Percentiles rank a stretch among this genome's conserved stretches.
phyloP scores from a whole-genome alignment of 2,113 vertebrate species.

The Microtus ochrogaster region DNA sequence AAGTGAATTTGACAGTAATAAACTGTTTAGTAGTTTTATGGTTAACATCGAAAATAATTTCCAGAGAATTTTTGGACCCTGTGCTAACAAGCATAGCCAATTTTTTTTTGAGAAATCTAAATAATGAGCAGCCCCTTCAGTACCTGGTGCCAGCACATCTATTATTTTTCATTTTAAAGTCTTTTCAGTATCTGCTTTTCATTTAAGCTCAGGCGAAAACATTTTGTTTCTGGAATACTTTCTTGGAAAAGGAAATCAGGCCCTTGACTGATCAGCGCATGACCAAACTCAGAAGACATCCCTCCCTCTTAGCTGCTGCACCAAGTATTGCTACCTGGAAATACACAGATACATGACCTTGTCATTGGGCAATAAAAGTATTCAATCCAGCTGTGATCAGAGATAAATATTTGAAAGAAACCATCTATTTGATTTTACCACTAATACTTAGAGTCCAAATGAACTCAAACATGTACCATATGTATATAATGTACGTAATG shows the following conservation, averaged over 20 bases:
- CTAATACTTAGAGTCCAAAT: constrained; percentile 62
- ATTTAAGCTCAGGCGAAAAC: constrained; percentile 79
- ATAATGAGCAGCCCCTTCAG: constrained; percentile 73
- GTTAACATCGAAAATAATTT: constrained; percentile 84
- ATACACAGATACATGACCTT: constrained; percentile 51
- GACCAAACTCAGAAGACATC: constrained; percentile 64
- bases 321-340: constrained; percentile 48
- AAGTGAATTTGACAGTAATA: constrained; percentile 83
- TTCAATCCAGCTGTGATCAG: constrained; percentile 47
- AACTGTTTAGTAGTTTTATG: constrained; percentile 81
- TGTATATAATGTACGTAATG: not conserved
- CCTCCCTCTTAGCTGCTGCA: not conserved
- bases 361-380: constrained; percentile 61
- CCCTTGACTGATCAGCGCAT: constrained; percentile 54
- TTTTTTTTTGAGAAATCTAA: constrained; percentile 76
- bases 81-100: constrained; percentile 75
- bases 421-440: constrained; percentile 60
- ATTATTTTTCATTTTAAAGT: constrained; percentile 79
- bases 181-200: constrained; percentile 82
- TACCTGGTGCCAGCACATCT: constrained; percentile 80
- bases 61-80: constrained; percentile 80
- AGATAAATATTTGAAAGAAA: constrained; percentile 65
- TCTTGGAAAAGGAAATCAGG: constrained; percentile 76
- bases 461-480: constrained; percentile 52
- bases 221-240: constrained; percentile 82